phyloP scores from a whole-genome alignment of 2,113 vertebrate genomes.

The Synchiropus splendidus region DNA sequence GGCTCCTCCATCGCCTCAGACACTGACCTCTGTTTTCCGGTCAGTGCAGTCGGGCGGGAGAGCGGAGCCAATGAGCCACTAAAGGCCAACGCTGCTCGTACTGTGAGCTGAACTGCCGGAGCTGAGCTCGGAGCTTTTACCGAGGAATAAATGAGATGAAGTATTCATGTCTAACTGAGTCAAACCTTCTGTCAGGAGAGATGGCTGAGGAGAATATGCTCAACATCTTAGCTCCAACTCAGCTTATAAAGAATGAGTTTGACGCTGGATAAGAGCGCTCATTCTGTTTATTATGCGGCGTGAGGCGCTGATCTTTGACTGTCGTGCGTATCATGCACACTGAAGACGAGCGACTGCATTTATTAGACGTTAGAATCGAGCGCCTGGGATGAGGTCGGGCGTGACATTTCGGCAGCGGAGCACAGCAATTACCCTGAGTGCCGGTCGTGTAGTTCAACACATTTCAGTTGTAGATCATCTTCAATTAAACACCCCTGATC shows the following conservation, averaged over 20 bases:
- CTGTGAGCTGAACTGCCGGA: conserved; percentile 29
- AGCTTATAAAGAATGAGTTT: too few relatives aligned
- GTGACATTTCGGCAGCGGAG: conserved; percentile 54
- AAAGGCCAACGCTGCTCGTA: conserved; percentile 38
- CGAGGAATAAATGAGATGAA: conserved; percentile 74
- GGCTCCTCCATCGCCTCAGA: conserved; percentile 29
- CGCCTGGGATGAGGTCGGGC: conserved; percentile 52
- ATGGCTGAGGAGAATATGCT: conserved; percentile 21
- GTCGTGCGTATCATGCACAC: conserved; percentile 29
- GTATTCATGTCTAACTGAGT: conserved; percentile 64
- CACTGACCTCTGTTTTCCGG: conserved; percentile 26
- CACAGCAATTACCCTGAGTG: conserved; percentile 59
- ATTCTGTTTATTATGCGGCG: conserved; percentile 48
- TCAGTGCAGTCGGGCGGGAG: conserved; percentile 33
- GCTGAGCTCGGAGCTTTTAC: conserved; percentile 50
- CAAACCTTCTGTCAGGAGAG: too few relatives aligned
- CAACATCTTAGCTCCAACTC: conserved; percentile 13
- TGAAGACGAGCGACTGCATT: conserved; percentile 40
- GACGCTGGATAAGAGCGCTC: conserved; percentile 38
- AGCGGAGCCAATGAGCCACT: conserved; percentile 28
- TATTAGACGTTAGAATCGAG: conserved; percentile 52
- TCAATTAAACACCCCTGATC: too few relatives aligned
- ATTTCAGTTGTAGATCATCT: too few relatives aligned
- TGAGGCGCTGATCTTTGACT: conserved; percentile 30
- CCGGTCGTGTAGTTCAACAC: too few relatives aligned